These are phyloP conservation scores for Melanotaenia pygmaea DNA, from an alignment of 2,797 vertebrate genomes.

Conservation along the genomic window DNA sequence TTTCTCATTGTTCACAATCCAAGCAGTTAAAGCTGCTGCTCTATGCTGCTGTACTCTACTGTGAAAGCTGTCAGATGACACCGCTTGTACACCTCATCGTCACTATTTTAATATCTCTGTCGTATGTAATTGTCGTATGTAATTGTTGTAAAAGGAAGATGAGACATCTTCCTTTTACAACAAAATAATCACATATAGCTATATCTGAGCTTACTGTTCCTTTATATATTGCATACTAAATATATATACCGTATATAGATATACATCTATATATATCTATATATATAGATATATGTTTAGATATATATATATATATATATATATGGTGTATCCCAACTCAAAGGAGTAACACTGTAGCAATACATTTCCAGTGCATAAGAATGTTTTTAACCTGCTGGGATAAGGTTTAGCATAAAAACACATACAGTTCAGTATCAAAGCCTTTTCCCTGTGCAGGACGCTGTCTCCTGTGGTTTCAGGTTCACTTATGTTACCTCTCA, in stretches of 20 bases:
- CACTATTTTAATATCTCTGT: slow-evolving; percentile 44
- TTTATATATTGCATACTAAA: slow-evolving; percentile 70
- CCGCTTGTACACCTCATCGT: slow-evolving; percentile 30
- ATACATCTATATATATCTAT: too few relatives aligned
- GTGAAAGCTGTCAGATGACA: slow-evolving; percentile 48
- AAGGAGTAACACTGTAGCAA: slow-evolving; percentile 82
- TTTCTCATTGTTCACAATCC: slow-evolving; percentile 44
- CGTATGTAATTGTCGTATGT: too few relatives aligned
- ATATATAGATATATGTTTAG: not conserved
- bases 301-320: slow-evolving; percentile 9
- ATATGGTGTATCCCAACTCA: slow-evolving; percentile 46
- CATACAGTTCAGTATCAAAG: slow-evolving; percentile 58
- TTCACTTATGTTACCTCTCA: slow-evolving; percentile 79
- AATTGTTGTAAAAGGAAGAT: too few relatives aligned
- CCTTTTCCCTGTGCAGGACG: slow-evolving; percentile 67
- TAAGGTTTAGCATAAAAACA: slow-evolving; percentile 57
- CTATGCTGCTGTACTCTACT: slow-evolving; percentile 61
- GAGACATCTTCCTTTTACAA: slow-evolving; percentile 42
- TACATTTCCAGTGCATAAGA: slow-evolving; percentile 78
- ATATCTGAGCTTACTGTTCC: slow-evolving; percentile 72
- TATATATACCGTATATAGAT: slow-evolving; percentile 33
- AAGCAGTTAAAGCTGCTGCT: slow-evolving; percentile 45
- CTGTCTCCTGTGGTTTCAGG: slow-evolving; percentile 75
- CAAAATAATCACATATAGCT: slow-evolving; percentile 54
- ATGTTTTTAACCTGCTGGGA: slow-evolving; percentile 77